These are phyloP conservation scores for Drosophila setosimentum DNA, from an alignment of 2,888 invertebrate genomes.

Conservation along the genomic window DNA sequence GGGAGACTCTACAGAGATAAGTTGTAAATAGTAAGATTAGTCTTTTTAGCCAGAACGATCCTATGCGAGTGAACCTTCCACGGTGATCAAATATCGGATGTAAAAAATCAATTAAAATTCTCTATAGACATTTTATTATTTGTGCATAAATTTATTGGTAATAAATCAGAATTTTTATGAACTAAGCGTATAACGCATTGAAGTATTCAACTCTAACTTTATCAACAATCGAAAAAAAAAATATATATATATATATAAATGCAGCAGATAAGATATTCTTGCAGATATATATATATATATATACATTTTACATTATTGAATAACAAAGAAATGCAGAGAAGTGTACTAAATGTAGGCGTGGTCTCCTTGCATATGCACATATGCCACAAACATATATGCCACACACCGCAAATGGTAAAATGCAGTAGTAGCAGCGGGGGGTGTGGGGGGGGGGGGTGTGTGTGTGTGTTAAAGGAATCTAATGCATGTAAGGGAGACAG, in stretches of 20 bases:
- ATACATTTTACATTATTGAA: not conserved
- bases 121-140: too few species aligned
- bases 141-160: too few species aligned
- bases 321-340: not conserved
- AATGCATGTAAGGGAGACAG: not conserved
- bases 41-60: too few species aligned
- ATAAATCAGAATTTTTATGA: too few species aligned
- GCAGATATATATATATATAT: not conserved
- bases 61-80: too few species aligned
- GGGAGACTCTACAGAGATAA: too few species aligned
- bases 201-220: too few species aligned
- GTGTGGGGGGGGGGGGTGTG: accelerated
- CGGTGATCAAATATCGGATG: too few species aligned
- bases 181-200: too few species aligned
- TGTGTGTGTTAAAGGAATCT: not conserved
- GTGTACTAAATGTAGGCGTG: slow-evolving; percentile 1
- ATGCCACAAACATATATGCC: not conserved
- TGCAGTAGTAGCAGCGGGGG: not conserved
- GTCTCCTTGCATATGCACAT: not conserved
- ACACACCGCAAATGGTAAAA: not conserved
- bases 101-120: too few species aligned
- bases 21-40: too few species aligned
- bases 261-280: not conserved
- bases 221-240: too few species aligned
- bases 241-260: not conserved